These are phyloP conservation scores for Helostoma temminkii DNA, from an alignment of 2,797 vertebrate species.

Conservation along the genomic window DNA sequence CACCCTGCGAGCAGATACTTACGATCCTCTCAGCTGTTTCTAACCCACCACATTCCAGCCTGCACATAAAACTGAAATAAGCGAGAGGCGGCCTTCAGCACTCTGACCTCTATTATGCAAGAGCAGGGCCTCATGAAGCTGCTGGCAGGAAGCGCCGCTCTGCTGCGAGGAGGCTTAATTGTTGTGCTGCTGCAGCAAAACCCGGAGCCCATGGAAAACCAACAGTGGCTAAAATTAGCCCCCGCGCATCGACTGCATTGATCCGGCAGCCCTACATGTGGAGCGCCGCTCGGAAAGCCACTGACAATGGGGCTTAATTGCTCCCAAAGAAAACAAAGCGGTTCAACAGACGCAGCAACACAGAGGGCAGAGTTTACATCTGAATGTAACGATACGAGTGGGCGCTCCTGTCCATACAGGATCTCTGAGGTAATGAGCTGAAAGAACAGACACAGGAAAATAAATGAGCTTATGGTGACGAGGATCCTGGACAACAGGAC, in stretches of 20 bases:
- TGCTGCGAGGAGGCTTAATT: constrained; percentile 42
- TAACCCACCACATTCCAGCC: not conserved
- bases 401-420: not conserved
- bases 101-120: constrained; percentile 54
- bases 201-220: constrained; percentile 57
- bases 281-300: constrained; percentile 44
- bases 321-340: constrained; percentile 36
- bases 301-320: constrained; percentile 51
- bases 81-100: not conserved
- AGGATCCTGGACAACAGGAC: not conserved
- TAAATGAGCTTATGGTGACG: not conserved
- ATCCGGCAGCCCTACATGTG: constrained; percentile 69
- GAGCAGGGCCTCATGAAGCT: constrained; percentile 25
- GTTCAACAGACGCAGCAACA: not conserved
- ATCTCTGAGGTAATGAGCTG: constrained; percentile 2
- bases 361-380: not conserved
- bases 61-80: not conserved
- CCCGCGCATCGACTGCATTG: constrained; percentile 71
- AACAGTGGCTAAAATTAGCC: constrained; percentile 72
- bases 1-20: too few species aligned
- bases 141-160: constrained; percentile 41
- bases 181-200: constrained; percentile 55
- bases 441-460: too few species aligned
- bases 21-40: too few species aligned
- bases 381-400: not conserved